Evolutionary conservation across 2,113 vertebrate species (phyloP).

Genomic region (Pomatostomus ruficeps): DNA sequence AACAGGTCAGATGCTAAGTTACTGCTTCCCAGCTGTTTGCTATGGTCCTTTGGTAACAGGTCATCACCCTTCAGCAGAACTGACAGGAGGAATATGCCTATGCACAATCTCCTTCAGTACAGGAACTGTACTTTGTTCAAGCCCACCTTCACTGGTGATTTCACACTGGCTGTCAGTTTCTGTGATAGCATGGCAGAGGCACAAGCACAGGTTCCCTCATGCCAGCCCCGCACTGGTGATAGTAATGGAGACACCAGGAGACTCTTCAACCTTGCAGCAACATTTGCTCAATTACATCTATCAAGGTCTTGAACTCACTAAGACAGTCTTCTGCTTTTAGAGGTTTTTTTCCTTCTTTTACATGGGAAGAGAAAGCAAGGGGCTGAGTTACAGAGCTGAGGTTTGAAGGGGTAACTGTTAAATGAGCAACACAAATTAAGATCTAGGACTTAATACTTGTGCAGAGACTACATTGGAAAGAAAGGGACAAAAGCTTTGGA

Average conservation of each 20-base stretch:
- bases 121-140: neutral
- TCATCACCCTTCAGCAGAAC: neutral
- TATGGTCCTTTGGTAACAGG: neutral
- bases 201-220: neutral
- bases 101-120: neutral
- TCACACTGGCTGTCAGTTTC: neutral
- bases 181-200: neutral
- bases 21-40: neutral
- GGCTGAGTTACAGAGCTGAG: neutral
- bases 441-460: neutral
- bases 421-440: neutral
- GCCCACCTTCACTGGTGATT: neutral
- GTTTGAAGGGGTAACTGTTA: neutral
- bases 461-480: neutral
- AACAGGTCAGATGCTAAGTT: neutral
- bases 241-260: neutral
- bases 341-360: neutral
- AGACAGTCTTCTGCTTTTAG: neutral
- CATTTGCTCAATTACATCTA: neutral
- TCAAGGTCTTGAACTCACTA: neutral
- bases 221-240: neutral
- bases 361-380: neutral
- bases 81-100: neutral
- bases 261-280: neutral
- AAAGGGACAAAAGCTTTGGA: neutral